phyloP scores from a whole-genome alignment of 2,888 invertebrate genomes.

The Drosophila yooni region DNA sequence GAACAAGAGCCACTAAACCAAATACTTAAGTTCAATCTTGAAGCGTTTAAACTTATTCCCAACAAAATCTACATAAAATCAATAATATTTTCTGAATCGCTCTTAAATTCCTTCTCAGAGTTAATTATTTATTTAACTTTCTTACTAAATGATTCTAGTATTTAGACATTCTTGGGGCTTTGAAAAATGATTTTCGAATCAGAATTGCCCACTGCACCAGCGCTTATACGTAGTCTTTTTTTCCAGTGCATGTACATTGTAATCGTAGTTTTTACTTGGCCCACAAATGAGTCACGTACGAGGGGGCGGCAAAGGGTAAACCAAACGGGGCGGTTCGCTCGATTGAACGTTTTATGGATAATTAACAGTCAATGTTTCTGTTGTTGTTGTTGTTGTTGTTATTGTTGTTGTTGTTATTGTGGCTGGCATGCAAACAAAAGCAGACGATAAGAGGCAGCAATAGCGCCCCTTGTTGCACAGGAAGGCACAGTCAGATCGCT shows the following conservation, averaged over 20 bases:
- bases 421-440: constrained; percentile 32
- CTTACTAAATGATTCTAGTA: too few species aligned
- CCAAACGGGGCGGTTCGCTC: constrained; percentile 33
- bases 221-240: not conserved
- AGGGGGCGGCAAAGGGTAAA: constrained; percentile 1
- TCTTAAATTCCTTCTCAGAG: too few species aligned
- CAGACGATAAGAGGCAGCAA: constrained; percentile 30
- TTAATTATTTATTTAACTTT: too few species aligned
- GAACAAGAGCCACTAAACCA: not conserved
- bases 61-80: too few species aligned
- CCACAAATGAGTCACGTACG: constrained; percentile 51
- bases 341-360: constrained; percentile 58
- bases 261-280: constrained; percentile 23
- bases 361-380: constrained; percentile 42
- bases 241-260: constrained; percentile 5
- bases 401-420: constrained; percentile 9
- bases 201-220: too few species aligned
- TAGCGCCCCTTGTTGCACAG: constrained; percentile 18
- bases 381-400: constrained; percentile 16
- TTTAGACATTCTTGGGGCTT: too few species aligned
- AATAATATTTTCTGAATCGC: too few species aligned
- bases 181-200: too few species aligned
- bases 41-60: not conserved
- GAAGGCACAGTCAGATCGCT: constrained; percentile 18
- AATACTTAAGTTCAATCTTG: not conserved